Evolutionary conservation across 2,797 vertebrate genomes (phyloP), one percentile per base, ranked within the genome.

Genomic region (Gorsachius magnificus): DNA sequence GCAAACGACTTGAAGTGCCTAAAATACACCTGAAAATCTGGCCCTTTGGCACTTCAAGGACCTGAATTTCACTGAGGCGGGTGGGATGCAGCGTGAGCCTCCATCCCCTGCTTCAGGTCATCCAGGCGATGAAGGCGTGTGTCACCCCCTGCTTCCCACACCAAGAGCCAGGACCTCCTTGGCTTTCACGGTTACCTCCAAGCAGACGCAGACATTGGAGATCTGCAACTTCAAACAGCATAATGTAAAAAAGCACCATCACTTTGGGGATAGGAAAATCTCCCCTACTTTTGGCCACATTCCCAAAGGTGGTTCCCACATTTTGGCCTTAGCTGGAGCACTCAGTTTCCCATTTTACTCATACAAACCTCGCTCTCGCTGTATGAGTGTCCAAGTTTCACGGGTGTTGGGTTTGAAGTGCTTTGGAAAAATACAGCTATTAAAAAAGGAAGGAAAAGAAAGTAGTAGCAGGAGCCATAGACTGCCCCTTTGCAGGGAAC

Each of bases 381-480:
- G 45, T 53, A 78, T 2, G 3, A 60, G 28, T 16, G 63, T 70
- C 78, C 86, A 81, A 4, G 38, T 81, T 89, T 72, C 79, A 68
- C 1, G 4, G 41, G 43, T 51, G 46, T 50, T 3, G 5, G n/a
- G 60, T 91, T 81, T 69, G 46, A 89, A 83, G 43, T 6, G 25
- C 53, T 79, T 83, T 72, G 79, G 92, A 76, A 92, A 91, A 91
- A 91, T 16, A 74, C 16, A 66, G 35, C 66, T 65, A 51, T 75
- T 85, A 57, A 81, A 89, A 93, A 87, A 50, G 38, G 60, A 81
- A 90, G 35, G 70, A 68, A 86, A 94, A 68, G 69, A 46, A 90
- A 83, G 64, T 14, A 83, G 64, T 14, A 93, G 61, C 64, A 94
- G 75, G 29, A 93, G 70, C 77, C 21, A 20, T 22, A 74, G 13